Percentiles rank a stretch among this genome's conserved stretches.
Evolutionary conservation across 2,113 vertebrate species (phyloP).

Genomic region (Alouatta palliata): DNA sequence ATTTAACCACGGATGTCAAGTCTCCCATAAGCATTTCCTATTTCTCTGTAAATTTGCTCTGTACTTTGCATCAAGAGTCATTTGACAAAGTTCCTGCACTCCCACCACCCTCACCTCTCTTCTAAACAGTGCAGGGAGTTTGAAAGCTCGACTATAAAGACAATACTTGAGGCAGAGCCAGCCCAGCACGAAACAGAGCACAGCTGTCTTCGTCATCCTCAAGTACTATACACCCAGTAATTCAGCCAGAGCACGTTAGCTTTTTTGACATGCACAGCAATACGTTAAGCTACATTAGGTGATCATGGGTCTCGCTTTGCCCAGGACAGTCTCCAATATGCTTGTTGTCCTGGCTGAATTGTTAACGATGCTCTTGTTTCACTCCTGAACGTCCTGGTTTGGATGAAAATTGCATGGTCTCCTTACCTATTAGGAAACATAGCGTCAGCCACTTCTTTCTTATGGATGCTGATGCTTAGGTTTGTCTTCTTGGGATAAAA

Average conservation of each 20-base stretch:
- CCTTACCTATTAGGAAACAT: not conserved
- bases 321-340: not conserved
- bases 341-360: not conserved
- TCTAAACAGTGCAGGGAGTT: not conserved
- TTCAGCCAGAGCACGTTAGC: not conserved
- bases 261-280: not conserved
- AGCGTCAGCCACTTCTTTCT: not conserved
- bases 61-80: not conserved
- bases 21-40: not conserved
- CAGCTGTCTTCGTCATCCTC: not conserved
- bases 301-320: not conserved
- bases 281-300: too few relatives aligned
- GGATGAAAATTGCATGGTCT: not conserved
- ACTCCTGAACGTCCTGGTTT: not conserved
- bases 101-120: not conserved
- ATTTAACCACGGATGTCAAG: not conserved
- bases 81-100: not conserved
- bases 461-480: not conserved
- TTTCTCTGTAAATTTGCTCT: not conserved
- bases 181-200: not conserved
- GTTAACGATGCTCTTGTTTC: not conserved
- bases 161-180: not conserved
- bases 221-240: not conserved
- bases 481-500: not conserved
- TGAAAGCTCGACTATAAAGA: not conserved